These are phyloP conservation scores for Odobenus rosmarus DNA, from an alignment of 2,113 vertebrate genomes.

Conservation along the genomic window DNA sequence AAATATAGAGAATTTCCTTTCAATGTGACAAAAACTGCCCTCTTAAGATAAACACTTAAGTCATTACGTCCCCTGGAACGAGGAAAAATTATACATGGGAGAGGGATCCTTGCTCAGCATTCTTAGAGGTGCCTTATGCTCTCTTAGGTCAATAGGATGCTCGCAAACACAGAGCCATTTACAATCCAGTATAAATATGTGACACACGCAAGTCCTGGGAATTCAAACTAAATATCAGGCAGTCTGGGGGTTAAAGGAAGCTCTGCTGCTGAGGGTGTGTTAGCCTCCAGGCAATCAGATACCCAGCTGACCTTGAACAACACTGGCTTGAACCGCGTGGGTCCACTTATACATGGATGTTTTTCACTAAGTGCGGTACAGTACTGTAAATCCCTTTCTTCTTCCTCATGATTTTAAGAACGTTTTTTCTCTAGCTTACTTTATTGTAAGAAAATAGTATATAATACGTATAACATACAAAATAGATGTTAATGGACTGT, in stretches of 20 bases:
- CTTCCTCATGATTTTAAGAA: background rate
- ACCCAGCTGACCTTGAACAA: background rate
- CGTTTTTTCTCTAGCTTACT: background rate
- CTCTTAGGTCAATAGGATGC: background rate
- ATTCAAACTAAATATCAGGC: background rate
- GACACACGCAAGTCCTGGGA: background rate
- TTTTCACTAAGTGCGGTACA: background rate
- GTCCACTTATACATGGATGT: background rate
- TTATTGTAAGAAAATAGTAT: background rate
- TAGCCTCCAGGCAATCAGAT: background rate
- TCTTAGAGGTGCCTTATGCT: background rate
- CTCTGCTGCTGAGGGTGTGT: background rate
- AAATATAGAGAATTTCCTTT: conserved; percentile 24
- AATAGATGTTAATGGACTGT: background rate
- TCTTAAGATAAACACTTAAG: background rate
- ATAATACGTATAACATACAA: background rate
- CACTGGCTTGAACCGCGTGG: fast-evolving
- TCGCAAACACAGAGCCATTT: background rate
- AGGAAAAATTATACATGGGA: background rate
- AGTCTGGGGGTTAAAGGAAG: background rate
- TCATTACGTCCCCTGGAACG: background rate
- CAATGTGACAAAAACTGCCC: background rate
- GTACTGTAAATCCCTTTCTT: background rate
- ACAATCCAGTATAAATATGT: background rate
- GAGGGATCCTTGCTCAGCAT: background rate